Evolutionary conservation across 2,888 invertebrate genomes (phyloP).

Genomic region (Pterobdella sp.): DNA sequence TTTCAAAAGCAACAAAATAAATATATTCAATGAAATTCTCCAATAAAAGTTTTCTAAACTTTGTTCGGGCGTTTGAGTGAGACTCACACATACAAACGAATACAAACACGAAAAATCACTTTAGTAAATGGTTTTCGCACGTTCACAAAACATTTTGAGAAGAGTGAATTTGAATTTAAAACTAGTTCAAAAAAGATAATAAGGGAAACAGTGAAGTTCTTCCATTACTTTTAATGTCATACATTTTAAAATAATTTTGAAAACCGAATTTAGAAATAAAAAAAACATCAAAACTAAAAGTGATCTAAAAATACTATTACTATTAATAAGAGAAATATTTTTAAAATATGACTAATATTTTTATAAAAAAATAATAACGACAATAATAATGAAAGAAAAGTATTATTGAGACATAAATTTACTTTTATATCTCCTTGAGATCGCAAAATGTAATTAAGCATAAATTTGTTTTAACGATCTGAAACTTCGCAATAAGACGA

Average conservation of each 20-base stretch:
- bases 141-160: neutral
- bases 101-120: neutral
- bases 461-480: neutral
- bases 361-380: too few relatives aligned
- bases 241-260: neutral
- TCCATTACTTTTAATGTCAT: neutral
- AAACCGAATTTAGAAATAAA: neutral
- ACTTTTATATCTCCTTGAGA: neutral
- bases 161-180: neutral
- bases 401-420: neutral
- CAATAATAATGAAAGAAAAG: neutral
- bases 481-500: too few relatives aligned
- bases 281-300: neutral
- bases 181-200: too few relatives aligned
- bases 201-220: too few relatives aligned
- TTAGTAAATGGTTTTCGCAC: neutral
- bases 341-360: too few relatives aligned
- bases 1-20: too few relatives aligned
- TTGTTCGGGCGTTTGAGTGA: too few relatives aligned
- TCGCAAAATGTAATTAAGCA: slow-evolving; percentile 2
- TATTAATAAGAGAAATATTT: too few relatives aligned
- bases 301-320: too few relatives aligned
- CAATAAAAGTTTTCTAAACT: too few relatives aligned
- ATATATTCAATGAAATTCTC: too few relatives aligned
- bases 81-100: slow-evolving; percentile 3